Percentiles rank a stretch among this genome's conserved stretches.
These are phyloP conservation scores for Hydrophis major DNA, from an alignment of 2,797 vertebrate genomes.

Conservation along the genomic window DNA sequence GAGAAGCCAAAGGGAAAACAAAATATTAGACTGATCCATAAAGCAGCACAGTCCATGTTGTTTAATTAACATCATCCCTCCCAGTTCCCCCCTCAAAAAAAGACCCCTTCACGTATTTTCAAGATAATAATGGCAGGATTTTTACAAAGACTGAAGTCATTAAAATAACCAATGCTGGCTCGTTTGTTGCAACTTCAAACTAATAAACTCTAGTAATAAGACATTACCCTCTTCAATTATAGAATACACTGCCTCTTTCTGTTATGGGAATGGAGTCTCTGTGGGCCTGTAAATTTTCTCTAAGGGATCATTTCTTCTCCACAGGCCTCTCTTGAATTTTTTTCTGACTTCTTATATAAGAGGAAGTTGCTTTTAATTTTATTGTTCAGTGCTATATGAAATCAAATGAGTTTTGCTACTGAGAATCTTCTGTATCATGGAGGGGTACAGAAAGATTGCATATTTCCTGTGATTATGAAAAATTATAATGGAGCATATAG, in stretches of 20 bases:
- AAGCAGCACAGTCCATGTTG: slow-evolving; percentile 44
- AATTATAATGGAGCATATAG: not conserved
- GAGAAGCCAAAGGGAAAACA: slow-evolving; percentile 28
- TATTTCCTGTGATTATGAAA: slow-evolving; percentile 12
- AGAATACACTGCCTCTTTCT: slow-evolving; percentile 52
- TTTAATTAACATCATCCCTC: slow-evolving; percentile 54
- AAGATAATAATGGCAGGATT: slow-evolving; percentile 47
- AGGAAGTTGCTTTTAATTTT: slow-evolving; percentile 33
- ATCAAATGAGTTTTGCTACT: slow-evolving; percentile 27
- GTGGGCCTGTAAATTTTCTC: slow-evolving; percentile 54
- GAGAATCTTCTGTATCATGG: not conserved
- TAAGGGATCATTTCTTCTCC: slow-evolving; percentile 52
- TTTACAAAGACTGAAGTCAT: slow-evolving; percentile 39
- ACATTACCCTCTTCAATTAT: slow-evolving; percentile 53
- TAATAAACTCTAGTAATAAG: slow-evolving; percentile 58
- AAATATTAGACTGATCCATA: slow-evolving; percentile 31
- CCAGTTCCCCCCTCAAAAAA: not conserved
- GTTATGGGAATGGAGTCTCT: slow-evolving; percentile 41
- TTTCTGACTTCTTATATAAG: not conserved
- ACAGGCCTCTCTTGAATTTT: slow-evolving; percentile 22
- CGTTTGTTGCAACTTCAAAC: slow-evolving; percentile 35
- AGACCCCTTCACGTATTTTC: slow-evolving; percentile 47
- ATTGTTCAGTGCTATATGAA: slow-evolving; percentile 34
- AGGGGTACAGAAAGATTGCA: not conserved
- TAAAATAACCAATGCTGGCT: slow-evolving; percentile 49